Evolutionary conservation across 2,113 vertebrate genomes (phyloP), one percentile per base, ranked within the genome.

Genomic region (Nothocercus julius): DNA sequence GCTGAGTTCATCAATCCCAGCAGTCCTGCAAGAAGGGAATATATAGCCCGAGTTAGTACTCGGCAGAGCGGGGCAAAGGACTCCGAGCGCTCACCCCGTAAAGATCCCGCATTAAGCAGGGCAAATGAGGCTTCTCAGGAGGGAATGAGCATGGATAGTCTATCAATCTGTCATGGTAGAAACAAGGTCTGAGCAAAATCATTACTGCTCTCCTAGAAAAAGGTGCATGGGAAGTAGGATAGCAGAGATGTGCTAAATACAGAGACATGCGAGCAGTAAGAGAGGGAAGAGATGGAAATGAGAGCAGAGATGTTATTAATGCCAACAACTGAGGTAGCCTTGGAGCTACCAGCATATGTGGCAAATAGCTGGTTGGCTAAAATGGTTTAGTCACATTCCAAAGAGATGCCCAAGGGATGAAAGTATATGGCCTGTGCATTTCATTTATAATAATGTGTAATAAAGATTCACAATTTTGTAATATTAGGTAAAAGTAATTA

Each of bases 241-340:
- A 85, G 4, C 11, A 83, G 90, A 90, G 80, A 88, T 6, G 25
- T 40, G 64, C 64, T 72, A 56, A 86, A 77, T 77, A 47, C 78
- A 85, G 18, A 62, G 66, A 69, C 82, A 36, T 2, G 85, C 90
- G 66, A 95, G 90, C 90, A 90, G 82, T 47, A 9, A 62, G 85
- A 77, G 76, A 76, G 12, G 34, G 75, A 51, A 75, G 77, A 82
- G 93, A 90, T 68, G 68, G 87, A 93, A 96, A 92, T 22, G 85
- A 93, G 82, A 88, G 82, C 76, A 36, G 95, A 88, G 85, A 95
- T 16, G 30, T 96, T 94, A 94, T 92, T 92, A 62, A 88, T 83
- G 83, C 83, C 88, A 92, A 93, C 92, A 96, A 11, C 42, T 0
- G 5, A 90, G 73, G 84, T 21, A 81, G 83, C 92, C 90, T 93